A percentile compares a stretch with the other conserved stretches of the same genome.
phyloP scores from a whole-genome alignment of 1,140 invertebrate genomes.

The Anastrepha ludens region DNA sequence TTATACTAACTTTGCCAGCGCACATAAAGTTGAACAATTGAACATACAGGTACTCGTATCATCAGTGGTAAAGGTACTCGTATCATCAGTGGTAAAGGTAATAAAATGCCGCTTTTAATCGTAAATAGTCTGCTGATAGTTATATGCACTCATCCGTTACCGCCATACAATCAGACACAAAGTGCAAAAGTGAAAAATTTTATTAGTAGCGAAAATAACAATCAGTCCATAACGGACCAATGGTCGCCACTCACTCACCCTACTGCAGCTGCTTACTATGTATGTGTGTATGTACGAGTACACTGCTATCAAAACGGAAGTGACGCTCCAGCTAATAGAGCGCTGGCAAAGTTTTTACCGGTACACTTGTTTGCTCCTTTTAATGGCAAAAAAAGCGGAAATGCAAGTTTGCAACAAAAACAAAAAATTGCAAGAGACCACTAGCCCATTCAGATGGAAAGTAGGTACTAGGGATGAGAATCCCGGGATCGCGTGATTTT shows the following conservation, averaged over 20 bases:
- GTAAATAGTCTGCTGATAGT: slow-evolving; percentile 21
- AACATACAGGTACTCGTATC: not conserved
- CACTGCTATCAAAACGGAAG: slow-evolving; percentile 7
- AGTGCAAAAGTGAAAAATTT: not conserved
- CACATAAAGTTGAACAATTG: too few species aligned
- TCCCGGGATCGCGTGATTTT: too few species aligned
- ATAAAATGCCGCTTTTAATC: not conserved
- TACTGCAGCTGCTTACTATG: not conserved
- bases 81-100: not conserved
- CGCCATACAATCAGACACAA: not conserved
- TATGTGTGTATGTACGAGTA: not conserved
- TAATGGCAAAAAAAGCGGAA: not conserved
- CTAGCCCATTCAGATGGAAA: not conserved
- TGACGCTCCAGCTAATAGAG: not conserved
- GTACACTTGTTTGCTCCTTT: not conserved
- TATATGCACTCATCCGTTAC: slow-evolving; percentile 28
- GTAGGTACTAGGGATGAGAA: not conserved
- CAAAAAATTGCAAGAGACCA: not conserved
- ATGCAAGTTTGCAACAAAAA: not conserved
- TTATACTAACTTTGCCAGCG: not conserved
- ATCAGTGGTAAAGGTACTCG: not conserved
- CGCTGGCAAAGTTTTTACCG: not conserved
- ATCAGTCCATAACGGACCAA: slow-evolving; percentile 6
- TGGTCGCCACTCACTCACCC: not conserved
- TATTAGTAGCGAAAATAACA: not conserved